phyloP scores from a whole-genome alignment of 1,140 invertebrate genomes.

The Drosophila melanogaster region DNA sequence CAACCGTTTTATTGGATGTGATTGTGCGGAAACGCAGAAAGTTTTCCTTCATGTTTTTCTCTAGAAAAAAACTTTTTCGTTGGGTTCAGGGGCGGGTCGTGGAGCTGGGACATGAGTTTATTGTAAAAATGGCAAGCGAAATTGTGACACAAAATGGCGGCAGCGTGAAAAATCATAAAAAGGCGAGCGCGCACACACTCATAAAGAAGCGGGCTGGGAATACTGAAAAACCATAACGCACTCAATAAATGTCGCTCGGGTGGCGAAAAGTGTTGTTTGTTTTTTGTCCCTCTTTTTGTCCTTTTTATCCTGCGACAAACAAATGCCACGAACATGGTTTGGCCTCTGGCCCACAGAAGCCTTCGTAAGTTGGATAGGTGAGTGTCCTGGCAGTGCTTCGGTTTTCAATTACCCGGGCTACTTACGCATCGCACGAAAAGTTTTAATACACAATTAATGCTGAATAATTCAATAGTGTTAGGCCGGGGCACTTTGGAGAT shows the following conservation, averaged over 20 bases:
- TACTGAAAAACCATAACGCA: constrained; percentile 68
- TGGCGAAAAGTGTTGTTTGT: constrained; percentile 34
- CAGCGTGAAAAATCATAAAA: constrained; percentile 72
- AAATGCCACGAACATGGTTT: constrained; percentile 47
- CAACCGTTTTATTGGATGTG: constrained; percentile 81
- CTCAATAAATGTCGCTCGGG: constrained; percentile 68
- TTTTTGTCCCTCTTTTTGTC: constrained; percentile 25
- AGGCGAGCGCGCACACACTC: constrained; percentile 27
- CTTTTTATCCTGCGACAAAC: constrained; percentile 47
- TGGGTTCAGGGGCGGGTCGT: neutral
- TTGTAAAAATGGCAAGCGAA: constrained; percentile 67
- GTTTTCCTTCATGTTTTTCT: constrained; percentile 50
- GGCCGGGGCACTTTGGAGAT: neutral
- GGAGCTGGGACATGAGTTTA: constrained; percentile 42
- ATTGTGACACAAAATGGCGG: constrained; percentile 74
- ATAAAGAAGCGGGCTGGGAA: constrained; percentile 24
- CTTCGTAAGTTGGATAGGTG: constrained; percentile 18
- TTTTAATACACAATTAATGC: constrained; percentile 27
- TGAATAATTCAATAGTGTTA: constrained; percentile 14
- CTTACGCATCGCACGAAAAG: constrained; percentile 26
- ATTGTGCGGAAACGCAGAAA: constrained; percentile 79
- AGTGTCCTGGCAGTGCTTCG: constrained; percentile 20
- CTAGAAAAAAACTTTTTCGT: constrained; percentile 54
- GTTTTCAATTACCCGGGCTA: constrained; percentile 48
- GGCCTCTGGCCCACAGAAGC: constrained; percentile 39